phyloP scores from a whole-genome alignment of 2,797 vertebrate species.

The Tragelaphus oryx region DNA sequence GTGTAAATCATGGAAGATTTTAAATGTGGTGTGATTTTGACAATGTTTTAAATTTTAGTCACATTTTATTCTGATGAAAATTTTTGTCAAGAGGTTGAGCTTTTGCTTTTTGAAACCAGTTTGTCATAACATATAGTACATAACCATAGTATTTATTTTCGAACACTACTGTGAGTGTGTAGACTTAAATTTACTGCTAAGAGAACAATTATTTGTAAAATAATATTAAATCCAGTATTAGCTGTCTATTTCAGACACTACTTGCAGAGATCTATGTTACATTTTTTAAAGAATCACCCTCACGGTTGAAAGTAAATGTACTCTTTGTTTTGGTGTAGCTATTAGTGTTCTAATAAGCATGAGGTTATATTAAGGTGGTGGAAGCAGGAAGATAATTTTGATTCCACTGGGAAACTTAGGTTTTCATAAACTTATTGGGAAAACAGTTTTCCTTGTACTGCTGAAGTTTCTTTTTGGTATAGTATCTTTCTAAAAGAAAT shows the following conservation, averaged over 20 bases:
- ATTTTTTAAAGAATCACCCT: slow-evolving; percentile 78
- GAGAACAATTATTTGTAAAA: slow-evolving; percentile 86
- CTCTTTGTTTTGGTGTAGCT: slow-evolving; percentile 77
- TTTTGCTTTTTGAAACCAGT: slow-evolving; percentile 79
- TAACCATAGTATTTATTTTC: slow-evolving; percentile 84
- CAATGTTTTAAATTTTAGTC: slow-evolving; percentile 74
- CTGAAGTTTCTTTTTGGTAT: slow-evolving; percentile 86
- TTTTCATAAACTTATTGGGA: slow-evolving; percentile 87
- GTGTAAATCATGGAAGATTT: slow-evolving; percentile 73
- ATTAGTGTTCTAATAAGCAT: slow-evolving; percentile 83
- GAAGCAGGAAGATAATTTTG: slow-evolving; percentile 88
- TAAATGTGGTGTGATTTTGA: slow-evolving; percentile 79
- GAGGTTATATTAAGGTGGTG: slow-evolving; percentile 84
- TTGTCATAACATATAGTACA: slow-evolving; percentile 77
- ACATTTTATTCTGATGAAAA: slow-evolving; percentile 78
- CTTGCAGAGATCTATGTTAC: slow-evolving; percentile 78
- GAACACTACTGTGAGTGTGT: slow-evolving; percentile 81
- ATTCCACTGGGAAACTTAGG: slow-evolving; percentile 88
- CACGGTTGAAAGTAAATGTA: slow-evolving; percentile 81
- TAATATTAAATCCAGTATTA: slow-evolving; percentile 83
- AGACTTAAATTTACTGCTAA: slow-evolving; percentile 80
- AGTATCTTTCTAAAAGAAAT: slow-evolving; percentile 83
- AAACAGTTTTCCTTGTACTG: slow-evolving; percentile 86
- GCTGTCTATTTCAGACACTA: slow-evolving; percentile 81
- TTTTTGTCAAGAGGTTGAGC: slow-evolving; percentile 77